Base-by-base conservation (phyloP, 2,797 vertebrate genomes). In the Poecilia velifera region DNA sequence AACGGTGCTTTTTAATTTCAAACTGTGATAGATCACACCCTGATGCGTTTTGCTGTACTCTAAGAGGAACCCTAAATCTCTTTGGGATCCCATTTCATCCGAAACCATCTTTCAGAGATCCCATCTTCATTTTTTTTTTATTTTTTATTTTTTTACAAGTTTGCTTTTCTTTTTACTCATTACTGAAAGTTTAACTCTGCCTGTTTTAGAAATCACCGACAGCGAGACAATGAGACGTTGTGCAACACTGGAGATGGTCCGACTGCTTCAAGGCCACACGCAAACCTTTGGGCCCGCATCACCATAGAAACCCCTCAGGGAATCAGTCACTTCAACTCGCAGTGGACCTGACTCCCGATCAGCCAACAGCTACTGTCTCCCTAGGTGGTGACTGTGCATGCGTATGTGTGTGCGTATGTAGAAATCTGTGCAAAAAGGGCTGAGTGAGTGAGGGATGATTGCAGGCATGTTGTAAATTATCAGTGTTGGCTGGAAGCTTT, bases 241-340 rank as follows among this genome's bases (percentile, higher is more conserved):
- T 82, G 88, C 87, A 86, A 88, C 78, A 62, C 45, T 5, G 84
- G 82, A 88, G 76, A 84, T 83, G 80, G 86, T 86, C 74, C 55
- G 62, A 77, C 83, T 72, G 80, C 87, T 90, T 90, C 84, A 87
- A 87, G 86, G 86, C 88, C 74, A 71, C 80, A 86, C 80, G 87
- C 84, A 84, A 89, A 83, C 76, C 85, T 81, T 73, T 31, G 6
- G 82, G 84, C 76, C 78, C 76, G 73, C 34, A 34, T 94, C 87
- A 46, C 92, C 91, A 93, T 92, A 84, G 90, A 84, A 92, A 94
- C 92, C 73, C 85, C 82, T 66, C 4, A 16, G 89, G 84, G 74
- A 83, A 83, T 86, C 76, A 68, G 76, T 6, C 34, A 79, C 78
- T 45, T 84, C 77, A 62, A 66, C 84, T 83, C 84, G n/a, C 74